phyloP scores from a whole-genome alignment of 1,140 invertebrate species.

The Lethocerus indicus region DNA sequence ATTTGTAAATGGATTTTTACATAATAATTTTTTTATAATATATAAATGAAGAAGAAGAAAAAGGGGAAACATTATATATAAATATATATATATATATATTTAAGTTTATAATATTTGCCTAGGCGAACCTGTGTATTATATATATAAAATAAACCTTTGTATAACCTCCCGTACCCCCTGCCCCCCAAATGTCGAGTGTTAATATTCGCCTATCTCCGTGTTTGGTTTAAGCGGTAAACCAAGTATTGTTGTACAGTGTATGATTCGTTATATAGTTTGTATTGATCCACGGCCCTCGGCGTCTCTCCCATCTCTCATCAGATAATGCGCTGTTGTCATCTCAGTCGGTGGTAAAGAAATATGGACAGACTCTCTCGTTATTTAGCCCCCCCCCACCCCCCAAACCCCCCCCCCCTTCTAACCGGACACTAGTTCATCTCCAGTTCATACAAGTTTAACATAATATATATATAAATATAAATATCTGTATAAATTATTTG shows the following conservation, averaged over 20 bases:
- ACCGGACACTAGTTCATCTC: too few relatives aligned
- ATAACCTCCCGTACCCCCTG: background rate
- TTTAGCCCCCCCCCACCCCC: too few relatives aligned
- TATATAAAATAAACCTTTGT: background rate
- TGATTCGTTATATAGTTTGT: constrained; percentile 12
- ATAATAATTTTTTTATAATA: constrained; percentile 14
- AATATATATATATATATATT: constrained; percentile 5
- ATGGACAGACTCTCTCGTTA: too few relatives aligned
- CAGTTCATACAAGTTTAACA: too few relatives aligned
- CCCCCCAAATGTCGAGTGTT: background rate
- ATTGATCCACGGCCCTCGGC: too few relatives aligned
- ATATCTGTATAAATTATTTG: too few relatives aligned
- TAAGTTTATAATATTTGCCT: constrained; percentile 5
- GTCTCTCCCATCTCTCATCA: too few relatives aligned
- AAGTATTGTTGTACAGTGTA: constrained; percentile 13
- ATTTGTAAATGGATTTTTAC: constrained; percentile 16
- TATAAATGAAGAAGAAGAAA: too few relatives aligned
- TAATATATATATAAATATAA: too few relatives aligned
- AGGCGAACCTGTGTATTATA: constrained; percentile 9
- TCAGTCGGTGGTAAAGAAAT: too few relatives aligned
- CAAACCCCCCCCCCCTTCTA: too few relatives aligned
- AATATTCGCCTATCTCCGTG: background rate
- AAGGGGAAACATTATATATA: constrained; percentile 8
- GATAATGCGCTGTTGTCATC: too few relatives aligned
- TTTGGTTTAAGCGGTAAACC: constrained; percentile 7